Percentiles rank a stretch among this genome's conserved stretches.
These are phyloP conservation scores for Penaeus japonicus DNA, from an alignment of 1,140 invertebrate species.

Conservation along the genomic window DNA sequence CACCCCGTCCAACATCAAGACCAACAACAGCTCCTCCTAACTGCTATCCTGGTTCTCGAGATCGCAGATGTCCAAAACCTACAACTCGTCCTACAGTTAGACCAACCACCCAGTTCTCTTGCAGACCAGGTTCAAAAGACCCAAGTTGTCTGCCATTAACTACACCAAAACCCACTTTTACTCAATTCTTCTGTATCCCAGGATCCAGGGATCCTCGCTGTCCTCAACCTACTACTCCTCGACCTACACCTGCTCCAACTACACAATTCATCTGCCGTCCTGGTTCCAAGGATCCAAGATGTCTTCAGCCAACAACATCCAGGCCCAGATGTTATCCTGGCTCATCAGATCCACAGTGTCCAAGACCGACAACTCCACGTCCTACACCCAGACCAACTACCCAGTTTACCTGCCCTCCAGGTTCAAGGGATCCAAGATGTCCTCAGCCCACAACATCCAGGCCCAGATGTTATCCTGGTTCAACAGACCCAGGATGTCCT, in stretches of 20 bases:
- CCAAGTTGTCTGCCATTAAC: constrained; percentile 37
- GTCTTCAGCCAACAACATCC: background rate
- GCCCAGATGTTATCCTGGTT: too few species aligned
- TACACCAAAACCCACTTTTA: background rate
- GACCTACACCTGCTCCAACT: background rate
- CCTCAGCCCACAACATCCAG: constrained; percentile 44
- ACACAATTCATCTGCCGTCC: background rate
- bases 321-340: constrained; percentile 19
- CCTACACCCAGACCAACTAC: constrained; percentile 46
- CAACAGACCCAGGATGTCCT: background rate
- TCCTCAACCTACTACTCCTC: background rate
- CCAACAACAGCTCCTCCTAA: background rate
- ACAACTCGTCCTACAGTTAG: background rate
- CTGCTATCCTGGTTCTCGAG: background rate
- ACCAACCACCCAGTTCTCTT: constrained; percentile 22
- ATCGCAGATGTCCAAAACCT: constrained; percentile 62
- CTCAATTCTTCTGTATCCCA: constrained; percentile 31
- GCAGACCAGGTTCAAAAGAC: constrained; percentile 44
- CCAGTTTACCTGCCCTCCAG: background rate
- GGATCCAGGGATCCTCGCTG: constrained; percentile 7
- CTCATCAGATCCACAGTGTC: constrained; percentile 19
- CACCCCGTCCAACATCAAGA: constrained; percentile 61
- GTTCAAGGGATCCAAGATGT: constrained; percentile 61
- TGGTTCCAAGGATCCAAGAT: background rate
- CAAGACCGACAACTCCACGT: constrained; percentile 40